phyloP scores from a whole-genome alignment of 2,113 vertebrate species.

The Atractosteus spatula region DNA sequence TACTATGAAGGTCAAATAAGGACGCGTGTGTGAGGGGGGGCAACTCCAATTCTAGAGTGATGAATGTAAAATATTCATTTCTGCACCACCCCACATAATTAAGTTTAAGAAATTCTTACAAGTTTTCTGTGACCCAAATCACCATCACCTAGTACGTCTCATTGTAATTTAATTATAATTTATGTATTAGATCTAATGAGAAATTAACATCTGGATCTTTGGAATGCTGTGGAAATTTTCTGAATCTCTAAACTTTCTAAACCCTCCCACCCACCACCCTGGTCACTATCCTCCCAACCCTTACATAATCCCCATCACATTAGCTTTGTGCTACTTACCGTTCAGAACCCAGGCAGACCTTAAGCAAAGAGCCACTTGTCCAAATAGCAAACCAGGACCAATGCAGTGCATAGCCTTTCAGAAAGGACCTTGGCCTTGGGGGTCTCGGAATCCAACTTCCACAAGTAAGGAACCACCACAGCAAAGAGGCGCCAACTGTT shows the following conservation, averaged over 20 bases:
- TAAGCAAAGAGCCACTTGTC: slow-evolving; percentile 91
- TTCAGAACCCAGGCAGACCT: slow-evolving; percentile 76
- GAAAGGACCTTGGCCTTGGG: slow-evolving; percentile 71
- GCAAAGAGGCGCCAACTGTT: slow-evolving; percentile 56
- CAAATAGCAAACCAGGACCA: slow-evolving; percentile 82
- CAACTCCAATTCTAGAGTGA: no score
- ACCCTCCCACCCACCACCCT: slow-evolving; percentile 19
- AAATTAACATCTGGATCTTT: background rate
- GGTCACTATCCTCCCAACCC: slow-evolving; percentile 47
- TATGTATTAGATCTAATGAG: background rate
- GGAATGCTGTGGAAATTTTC: background rate
- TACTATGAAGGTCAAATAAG: no score
- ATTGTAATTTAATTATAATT: no score
- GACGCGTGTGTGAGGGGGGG: no score
- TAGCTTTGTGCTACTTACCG: slow-evolving; percentile 89
- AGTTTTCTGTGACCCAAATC: no score
- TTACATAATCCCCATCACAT: slow-evolving; percentile 66
- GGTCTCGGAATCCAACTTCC: slow-evolving; percentile 72
- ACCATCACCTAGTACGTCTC: no score
- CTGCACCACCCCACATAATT: no score
- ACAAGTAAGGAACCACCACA: slow-evolving; percentile 78
- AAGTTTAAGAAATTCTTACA: no score
- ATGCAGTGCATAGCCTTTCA: slow-evolving; percentile 74
- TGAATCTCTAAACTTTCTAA: background rate
- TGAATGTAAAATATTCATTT: no score